Percentiles rank a stretch among this genome's conserved stretches.
phyloP scores from a whole-genome alignment of 2,113 vertebrate genomes.

The Coreoperca whiteheadi region DNA sequence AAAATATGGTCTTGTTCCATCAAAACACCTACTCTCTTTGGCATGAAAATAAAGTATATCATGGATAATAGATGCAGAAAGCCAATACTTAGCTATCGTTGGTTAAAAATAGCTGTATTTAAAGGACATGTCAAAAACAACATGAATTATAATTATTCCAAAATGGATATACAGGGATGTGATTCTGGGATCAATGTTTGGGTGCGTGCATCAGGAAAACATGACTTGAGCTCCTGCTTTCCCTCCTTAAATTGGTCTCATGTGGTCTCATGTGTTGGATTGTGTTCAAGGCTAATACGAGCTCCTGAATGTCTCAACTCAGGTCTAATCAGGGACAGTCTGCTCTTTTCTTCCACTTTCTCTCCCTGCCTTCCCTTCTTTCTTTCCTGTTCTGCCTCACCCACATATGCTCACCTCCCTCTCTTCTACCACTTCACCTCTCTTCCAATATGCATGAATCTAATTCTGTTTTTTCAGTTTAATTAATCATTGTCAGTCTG shows the following conservation, averaged over 20 bases:
- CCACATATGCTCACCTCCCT: background rate
- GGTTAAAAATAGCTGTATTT: background rate
- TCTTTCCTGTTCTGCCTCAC: background rate
- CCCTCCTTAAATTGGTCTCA: constrained; percentile 56
- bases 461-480: background rate
- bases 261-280: constrained; percentile 58
- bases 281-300: constrained; percentile 44
- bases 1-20: background rate
- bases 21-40: background rate
- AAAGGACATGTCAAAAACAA: background rate
- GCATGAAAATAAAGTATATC: background rate
- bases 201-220: constrained; percentile 32
- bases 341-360: constrained; percentile 10
- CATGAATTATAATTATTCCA: background rate
- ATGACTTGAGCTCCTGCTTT: constrained; percentile 23
- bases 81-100: background rate
- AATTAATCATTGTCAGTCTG: constrained; percentile 2
- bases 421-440: constrained; percentile 18
- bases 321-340: constrained; percentile 57
- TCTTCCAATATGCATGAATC: constrained; percentile 4
- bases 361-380: background rate
- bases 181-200: constrained; percentile 17
- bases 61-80: background rate
- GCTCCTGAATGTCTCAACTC: constrained; percentile 38
- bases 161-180: background rate